Base-by-base conservation (phyloP, 92 coral and sea anemone species). In the Chrysogorgia sp. region DNA sequence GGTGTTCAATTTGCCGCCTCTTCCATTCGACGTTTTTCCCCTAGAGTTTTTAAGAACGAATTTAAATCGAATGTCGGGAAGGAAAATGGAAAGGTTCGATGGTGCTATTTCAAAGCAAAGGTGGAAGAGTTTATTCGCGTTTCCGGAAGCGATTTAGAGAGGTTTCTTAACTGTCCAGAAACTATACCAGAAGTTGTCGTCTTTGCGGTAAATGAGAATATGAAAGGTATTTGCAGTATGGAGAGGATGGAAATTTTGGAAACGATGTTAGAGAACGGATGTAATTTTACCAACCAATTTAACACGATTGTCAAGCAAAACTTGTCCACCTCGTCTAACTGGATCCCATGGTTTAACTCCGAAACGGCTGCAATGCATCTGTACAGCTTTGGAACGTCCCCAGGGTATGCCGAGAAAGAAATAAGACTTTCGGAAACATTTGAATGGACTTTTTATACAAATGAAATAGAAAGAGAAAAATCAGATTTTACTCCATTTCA, bases 371-470 rank as follows among this genome's bases (percentile, higher is more conserved):
- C 78, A 17, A 28, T 71, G 2, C 62, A 81, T 33, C 22, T 58
- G n/a, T 69, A 81, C 37, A 28, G 58, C 40, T 81, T 69, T 81
- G 79, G 61, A 40, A 26, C 17, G 15, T 83, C 76, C 23, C 68
- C 77, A 1, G 82, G 87, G 12, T 83, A 83, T 75, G 87, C 87
- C 0, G 75, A 83, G 68, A 83, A 71, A 29, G 87, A 74, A 59
- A 40, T 75, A 0, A 24, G 37, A 31, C 15, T 83, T 75, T 74
- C 62, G 14, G 63, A 32, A 8, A 61, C 68, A 61, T 61, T 61
- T 28, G 68, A 61, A 25, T 61, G 68, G 68, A 61, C 20, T 19
- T 61, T 61, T 29, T 28, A 21, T 9, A 61, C 75, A 25, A 67
- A 35, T 24, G 40, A 40, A 26, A 67, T 67, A 21, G 68, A 4